Evolutionary conservation across 2,797 vertebrate genomes (phyloP).

Genomic region (Myotis pilosus): DNA sequence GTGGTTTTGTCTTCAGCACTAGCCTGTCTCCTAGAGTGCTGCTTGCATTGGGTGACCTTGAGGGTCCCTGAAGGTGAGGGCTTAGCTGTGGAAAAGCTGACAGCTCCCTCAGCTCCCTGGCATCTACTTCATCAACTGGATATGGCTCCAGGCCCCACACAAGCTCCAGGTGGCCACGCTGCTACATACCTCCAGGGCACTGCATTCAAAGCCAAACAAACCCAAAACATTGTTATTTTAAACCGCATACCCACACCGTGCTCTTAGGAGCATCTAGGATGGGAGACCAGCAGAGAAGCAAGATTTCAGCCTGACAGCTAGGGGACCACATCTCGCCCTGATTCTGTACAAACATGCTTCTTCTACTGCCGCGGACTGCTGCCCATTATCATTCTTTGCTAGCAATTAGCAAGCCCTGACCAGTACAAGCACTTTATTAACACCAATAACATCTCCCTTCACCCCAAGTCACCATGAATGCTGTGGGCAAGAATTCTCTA

Average conservation of each 20-base stretch:
- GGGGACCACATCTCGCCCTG: background rate
- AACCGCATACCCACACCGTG: background rate
- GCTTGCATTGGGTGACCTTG: background rate
- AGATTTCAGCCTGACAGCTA: slow-evolving; percentile 6
- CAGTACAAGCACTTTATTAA: background rate
- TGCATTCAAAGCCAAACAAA: slow-evolving; percentile 34
- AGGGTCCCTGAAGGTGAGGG: background rate
- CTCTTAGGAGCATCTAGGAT: background rate
- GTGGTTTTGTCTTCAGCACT: background rate
- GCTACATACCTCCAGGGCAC: background rate
- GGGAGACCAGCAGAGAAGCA: background rate
- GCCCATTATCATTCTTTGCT: background rate
- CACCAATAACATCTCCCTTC: background rate
- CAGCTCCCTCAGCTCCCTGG: background rate
- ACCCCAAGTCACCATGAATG: background rate
- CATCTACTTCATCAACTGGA: background rate
- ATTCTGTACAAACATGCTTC: background rate
- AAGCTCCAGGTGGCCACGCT: background rate
- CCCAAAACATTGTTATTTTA: background rate
- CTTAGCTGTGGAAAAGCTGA: background rate
- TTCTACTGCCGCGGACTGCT: background rate
- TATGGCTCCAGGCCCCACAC: background rate
- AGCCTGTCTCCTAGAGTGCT: background rate
- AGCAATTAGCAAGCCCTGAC: background rate
- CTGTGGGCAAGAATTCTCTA: background rate